Evolutionary conservation across 2,113 vertebrate species (phyloP).

Genomic region (Scopus umbretta): DNA sequence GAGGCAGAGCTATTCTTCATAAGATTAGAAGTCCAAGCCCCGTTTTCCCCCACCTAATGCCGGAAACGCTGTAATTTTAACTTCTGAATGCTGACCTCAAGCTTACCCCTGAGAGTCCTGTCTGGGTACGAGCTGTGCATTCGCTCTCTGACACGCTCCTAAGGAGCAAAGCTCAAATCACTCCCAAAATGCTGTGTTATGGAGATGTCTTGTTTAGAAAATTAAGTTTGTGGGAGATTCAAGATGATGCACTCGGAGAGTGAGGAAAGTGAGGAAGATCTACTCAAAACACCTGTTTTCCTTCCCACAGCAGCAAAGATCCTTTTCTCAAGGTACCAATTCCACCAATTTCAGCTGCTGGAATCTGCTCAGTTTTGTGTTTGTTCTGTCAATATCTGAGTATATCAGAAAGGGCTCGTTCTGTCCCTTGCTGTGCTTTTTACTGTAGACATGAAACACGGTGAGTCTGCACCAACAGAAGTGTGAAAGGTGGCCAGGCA

Average conservation of each 20-base stretch:
- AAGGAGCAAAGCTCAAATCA: not conserved
- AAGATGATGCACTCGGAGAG: not conserved
- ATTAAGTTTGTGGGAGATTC: not conserved
- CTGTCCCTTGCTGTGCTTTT: not conserved
- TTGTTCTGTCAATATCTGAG: not conserved
- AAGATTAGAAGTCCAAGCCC: not conserved
- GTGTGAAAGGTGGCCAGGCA: not conserved
- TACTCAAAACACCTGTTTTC: not conserved
- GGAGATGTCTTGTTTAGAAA: not conserved
- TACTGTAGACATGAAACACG: fast-evolving
- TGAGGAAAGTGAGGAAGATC: not conserved
- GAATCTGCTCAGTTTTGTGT: not conserved
- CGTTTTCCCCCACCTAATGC: not conserved
- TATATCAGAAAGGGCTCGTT: not conserved
- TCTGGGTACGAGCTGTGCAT: not conserved
- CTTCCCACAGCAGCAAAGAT: not conserved
- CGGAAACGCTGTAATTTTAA: not conserved
- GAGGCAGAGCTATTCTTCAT: not conserved
- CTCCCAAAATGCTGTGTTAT: not conserved
- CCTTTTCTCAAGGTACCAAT: not conserved
- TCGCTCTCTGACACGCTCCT: not conserved
- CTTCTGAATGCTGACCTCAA: not conserved
- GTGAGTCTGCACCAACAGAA: not conserved
- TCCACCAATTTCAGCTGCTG: not conserved
- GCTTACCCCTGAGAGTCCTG: not conserved